phyloP scores from a whole-genome alignment of 2,888 invertebrate genomes.

The Gnatocerus cornutus region DNA sequence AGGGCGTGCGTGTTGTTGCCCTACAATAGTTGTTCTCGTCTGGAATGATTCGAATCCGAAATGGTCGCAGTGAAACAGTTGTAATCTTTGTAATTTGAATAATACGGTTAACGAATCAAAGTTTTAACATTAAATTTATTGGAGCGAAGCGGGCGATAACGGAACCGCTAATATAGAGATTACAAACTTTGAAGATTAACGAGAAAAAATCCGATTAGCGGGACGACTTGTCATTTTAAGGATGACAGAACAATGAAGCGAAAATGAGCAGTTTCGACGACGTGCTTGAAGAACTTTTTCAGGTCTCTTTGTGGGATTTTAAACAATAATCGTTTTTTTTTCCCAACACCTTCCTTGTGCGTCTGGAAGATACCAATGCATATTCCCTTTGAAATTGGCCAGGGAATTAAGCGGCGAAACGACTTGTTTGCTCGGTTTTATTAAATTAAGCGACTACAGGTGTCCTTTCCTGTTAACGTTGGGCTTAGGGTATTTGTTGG shows the following conservation, averaged over 20 bases:
- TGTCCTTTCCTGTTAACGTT: too few species aligned
- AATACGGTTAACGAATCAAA: constrained; percentile 46
- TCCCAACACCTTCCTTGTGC: too few species aligned
- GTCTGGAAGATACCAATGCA: too few species aligned
- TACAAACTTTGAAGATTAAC: constrained; percentile 26
- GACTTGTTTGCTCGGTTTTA: too few species aligned
- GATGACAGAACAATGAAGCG: constrained; percentile 7
- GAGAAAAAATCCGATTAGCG: constrained; percentile 18
- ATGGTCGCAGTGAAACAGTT: constrained; percentile 12
- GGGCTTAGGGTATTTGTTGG: too few species aligned
- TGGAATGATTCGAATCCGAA: constrained; percentile 1
- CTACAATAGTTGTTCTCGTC: constrained; percentile 2
- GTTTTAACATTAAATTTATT: constrained; percentile 44
- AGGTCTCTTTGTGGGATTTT: too few species aligned
- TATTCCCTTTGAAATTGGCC: too few species aligned
- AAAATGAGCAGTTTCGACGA: not conserved
- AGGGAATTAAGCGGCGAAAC: too few species aligned
- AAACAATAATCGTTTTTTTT: too few species aligned
- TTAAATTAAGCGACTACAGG: too few species aligned
- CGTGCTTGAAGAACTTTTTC: too few species aligned
- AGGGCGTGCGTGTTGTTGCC: not conserved
- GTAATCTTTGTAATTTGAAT: constrained; percentile 45
- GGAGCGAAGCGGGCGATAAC: constrained; percentile 28
- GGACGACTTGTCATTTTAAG: constrained; percentile 7
- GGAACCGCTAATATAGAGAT: constrained; percentile 33